Percentiles rank a stretch among this genome's conserved stretches.
These are phyloP conservation scores for Microchirus variegatus DNA, from an alignment of 2,797 vertebrate species.

Conservation along the genomic window DNA sequence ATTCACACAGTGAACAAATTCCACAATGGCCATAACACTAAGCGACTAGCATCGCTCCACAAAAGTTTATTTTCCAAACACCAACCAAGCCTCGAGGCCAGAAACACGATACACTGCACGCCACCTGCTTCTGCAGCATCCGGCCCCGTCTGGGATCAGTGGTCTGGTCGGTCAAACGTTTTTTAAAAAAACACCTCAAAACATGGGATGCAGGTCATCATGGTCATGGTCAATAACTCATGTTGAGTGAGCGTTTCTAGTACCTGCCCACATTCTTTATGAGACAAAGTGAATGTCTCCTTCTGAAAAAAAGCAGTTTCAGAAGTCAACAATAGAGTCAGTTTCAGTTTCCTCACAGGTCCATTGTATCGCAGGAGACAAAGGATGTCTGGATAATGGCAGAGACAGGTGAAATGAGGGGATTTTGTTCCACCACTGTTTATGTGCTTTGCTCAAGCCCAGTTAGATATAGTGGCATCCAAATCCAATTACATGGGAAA, in stretches of 20 bases:
- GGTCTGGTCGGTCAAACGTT: neutral
- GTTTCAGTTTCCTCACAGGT: slow-evolving; percentile 55
- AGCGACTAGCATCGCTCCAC: slow-evolving; percentile 41
- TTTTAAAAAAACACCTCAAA: neutral
- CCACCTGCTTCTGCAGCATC: slow-evolving; percentile 33
- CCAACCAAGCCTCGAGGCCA: slow-evolving; percentile 7
- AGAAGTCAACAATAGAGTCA: slow-evolving; percentile 43
- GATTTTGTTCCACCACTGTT: slow-evolving; percentile 44
- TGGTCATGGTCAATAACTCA: slow-evolving; percentile 31
- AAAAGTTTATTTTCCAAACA: slow-evolving; percentile 45
- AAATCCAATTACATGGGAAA: slow-evolving; percentile 60
- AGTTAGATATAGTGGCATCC: slow-evolving; percentile 32
- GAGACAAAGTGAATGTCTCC: slow-evolving; percentile 14
- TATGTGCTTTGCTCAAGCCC: slow-evolving; percentile 26
- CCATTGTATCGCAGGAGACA: slow-evolving; percentile 52
- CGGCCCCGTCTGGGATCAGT: neutral
- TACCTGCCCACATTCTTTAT: slow-evolving; percentile 43
- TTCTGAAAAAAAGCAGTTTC: slow-evolving; percentile 19
- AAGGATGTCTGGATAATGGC: slow-evolving; percentile 47
- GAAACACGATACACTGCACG: slow-evolving; percentile 42
- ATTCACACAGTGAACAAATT: slow-evolving; percentile 27
- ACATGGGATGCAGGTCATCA: slow-evolving; percentile 25
- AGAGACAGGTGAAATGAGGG: slow-evolving; percentile 27
- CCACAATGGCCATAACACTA: slow-evolving; percentile 23
- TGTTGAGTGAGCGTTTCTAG: neutral